phyloP scores from a whole-genome alignment of 2,888 invertebrate species.

The Nineta flava region DNA sequence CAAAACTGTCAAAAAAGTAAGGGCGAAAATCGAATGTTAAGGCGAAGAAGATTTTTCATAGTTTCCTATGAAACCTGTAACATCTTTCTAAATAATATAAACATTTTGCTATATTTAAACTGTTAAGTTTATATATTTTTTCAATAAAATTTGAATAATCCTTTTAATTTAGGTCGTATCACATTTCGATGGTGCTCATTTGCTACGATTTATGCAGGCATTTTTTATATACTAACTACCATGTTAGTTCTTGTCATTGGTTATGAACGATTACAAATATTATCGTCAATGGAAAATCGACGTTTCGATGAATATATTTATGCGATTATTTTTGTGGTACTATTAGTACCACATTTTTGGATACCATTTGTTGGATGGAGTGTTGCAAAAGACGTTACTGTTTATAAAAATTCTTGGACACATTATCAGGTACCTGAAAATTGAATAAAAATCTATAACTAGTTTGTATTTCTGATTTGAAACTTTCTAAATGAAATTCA shows the following conservation, averaged over 20 bases:
- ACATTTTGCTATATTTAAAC: no score
- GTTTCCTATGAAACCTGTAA: no score
- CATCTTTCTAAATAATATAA: no score
- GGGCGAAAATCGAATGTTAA: no score
- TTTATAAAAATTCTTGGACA: constrained; percentile 53
- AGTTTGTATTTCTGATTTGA: no score
- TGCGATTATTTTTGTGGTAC: constrained; percentile 47
- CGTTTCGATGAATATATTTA: constrained; percentile 56
- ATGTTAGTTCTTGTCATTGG: constrained; percentile 41
- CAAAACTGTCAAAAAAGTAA: no score
- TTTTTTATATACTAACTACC: constrained; percentile 42
- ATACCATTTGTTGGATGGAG: constrained; percentile 56
- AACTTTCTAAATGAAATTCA: no score
- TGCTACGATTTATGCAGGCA: constrained; percentile 47
- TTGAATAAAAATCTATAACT: no score
- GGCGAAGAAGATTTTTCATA: no score
- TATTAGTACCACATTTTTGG: constrained; percentile 52
- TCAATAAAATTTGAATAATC: no score
- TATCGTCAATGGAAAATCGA: constrained; percentile 34
- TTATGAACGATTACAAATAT: constrained; percentile 40
- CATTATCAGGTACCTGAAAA: constrained; percentile 47
- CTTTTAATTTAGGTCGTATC: constrained; percentile 28
- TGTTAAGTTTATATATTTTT: no score
- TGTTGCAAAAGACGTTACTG: constrained; percentile 48
- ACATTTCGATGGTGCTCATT: constrained; percentile 47